A percentile compares a stretch with the other conserved stretches of the same genome.
Evolutionary conservation across 2,113 vertebrate species (phyloP).

Genomic region (Alectura lathami): DNA sequence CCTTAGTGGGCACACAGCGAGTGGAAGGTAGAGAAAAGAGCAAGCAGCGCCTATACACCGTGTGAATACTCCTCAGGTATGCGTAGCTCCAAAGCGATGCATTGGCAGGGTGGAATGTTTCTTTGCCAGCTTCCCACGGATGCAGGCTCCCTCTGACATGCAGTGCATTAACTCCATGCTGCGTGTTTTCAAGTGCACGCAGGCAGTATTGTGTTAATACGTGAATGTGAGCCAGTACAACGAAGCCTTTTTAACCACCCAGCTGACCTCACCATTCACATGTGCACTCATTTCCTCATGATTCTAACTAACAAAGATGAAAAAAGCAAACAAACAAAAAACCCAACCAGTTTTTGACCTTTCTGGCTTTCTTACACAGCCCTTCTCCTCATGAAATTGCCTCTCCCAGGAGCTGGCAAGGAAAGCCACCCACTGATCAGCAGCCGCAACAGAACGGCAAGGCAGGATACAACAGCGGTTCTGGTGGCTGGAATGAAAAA

Average conservation of each 20-base stretch:
- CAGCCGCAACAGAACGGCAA: not conserved
- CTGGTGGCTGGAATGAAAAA: constrained; percentile 53
- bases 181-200: not conserved
- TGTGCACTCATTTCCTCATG: not conserved
- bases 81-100: not conserved
- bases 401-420: not conserved
- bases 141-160: not conserved
- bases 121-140: not conserved
- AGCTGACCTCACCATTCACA: not conserved
- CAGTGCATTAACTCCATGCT: fast-evolving
- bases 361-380: not conserved
- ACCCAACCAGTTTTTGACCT: not conserved
- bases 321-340: not conserved
- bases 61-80: not conserved
- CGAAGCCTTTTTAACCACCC: not conserved
- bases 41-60: fast-evolving
- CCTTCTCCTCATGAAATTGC: not conserved
- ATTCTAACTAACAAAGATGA: not conserved
- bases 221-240: not conserved
- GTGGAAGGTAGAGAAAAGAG: not conserved
- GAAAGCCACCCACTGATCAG: constrained; percentile 8
- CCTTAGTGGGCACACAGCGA: not conserved
- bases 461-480: not conserved
- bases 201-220: not conserved
- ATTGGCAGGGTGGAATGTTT: not conserved